Conservation (phyloP, 2,888 invertebrate genomes). For the Synanthedon vespiformis region DNA sequence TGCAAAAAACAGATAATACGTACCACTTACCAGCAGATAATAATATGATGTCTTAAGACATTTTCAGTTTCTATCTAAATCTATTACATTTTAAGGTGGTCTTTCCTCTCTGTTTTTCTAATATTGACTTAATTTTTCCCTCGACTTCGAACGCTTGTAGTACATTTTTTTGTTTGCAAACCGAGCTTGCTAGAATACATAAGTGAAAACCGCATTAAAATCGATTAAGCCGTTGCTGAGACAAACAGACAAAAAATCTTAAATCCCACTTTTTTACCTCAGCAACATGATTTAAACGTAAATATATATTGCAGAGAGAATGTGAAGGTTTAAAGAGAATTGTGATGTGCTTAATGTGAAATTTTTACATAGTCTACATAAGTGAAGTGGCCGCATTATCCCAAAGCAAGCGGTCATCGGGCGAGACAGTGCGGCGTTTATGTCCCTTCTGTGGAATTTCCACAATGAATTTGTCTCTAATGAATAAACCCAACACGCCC, state of each 20-base stretch:
- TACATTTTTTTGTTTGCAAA: too few species aligned
- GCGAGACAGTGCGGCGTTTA: not conserved
- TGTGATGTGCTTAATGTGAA: not conserved
- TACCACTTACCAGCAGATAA: too few species aligned
- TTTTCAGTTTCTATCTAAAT: too few species aligned
- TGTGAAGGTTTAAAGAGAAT: not conserved
- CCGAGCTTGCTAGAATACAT: too few species aligned
- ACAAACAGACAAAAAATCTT: too few species aligned
- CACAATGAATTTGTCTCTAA: conserved; percentile 51
- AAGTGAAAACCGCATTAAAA: too few species aligned
- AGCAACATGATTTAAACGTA: not conserved
- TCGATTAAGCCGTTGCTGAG: too few species aligned
- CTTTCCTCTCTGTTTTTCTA: too few species aligned
- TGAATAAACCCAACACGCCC: conserved; percentile 33
- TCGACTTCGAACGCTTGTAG: too few species aligned
- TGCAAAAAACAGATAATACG: conserved; percentile 8
- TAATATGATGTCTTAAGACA: too few species aligned
- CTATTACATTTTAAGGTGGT: too few species aligned
- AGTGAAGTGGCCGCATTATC: not conserved
- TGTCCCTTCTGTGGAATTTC: conserved; percentile 8
- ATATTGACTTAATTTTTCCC: too few species aligned
- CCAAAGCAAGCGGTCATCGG: conserved; percentile 4
- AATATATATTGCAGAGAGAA: not conserved
- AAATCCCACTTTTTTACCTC: not conserved
- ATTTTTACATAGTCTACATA: conserved; percentile 10